phyloP scores from a whole-genome alignment of 2,797 vertebrate species.

The Acestrorhynchus altus region DNA sequence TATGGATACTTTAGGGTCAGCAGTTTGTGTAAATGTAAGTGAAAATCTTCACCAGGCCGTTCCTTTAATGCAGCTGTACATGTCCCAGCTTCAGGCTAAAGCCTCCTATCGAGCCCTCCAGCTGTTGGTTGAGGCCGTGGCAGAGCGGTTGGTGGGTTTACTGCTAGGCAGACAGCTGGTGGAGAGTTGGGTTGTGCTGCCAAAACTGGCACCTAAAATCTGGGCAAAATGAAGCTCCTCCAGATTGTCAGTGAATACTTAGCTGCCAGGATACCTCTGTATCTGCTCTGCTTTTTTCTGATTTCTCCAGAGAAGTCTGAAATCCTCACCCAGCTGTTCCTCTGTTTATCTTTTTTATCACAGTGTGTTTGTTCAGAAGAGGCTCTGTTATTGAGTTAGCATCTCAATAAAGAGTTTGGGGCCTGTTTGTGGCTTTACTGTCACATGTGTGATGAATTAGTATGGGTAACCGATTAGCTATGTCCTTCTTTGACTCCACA shows the following conservation, averaged over 20 bases:
- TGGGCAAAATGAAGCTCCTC: conserved; percentile 32
- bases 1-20: no score
- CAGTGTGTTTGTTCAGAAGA: conserved; percentile 19
- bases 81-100: conserved; percentile 4
- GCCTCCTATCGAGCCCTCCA: not conserved
- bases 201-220: not conserved
- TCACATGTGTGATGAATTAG: conserved; percentile 69
- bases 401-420: conserved; percentile 58
- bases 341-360: conserved; percentile 45
- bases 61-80: not conserved
- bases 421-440: conserved; percentile 56
- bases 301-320: not conserved
- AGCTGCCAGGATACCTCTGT: not conserved
- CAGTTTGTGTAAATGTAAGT: no score
- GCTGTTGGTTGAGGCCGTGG: not conserved
- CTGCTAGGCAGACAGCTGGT: conserved; percentile 18
- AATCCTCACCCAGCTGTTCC: conserved; percentile 28
- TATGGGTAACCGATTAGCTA: conserved; percentile 32
- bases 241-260: conserved; percentile 29
- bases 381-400: conserved; percentile 40
- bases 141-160: conserved; percentile 24
- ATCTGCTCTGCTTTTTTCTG: not conserved
- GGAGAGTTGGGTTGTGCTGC: conserved; percentile 23
- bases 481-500: conserved; percentile 18
- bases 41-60: not conserved